Conservation (phyloP, 2,113 vertebrate species). For the Saimiri boliviensis region DNA sequence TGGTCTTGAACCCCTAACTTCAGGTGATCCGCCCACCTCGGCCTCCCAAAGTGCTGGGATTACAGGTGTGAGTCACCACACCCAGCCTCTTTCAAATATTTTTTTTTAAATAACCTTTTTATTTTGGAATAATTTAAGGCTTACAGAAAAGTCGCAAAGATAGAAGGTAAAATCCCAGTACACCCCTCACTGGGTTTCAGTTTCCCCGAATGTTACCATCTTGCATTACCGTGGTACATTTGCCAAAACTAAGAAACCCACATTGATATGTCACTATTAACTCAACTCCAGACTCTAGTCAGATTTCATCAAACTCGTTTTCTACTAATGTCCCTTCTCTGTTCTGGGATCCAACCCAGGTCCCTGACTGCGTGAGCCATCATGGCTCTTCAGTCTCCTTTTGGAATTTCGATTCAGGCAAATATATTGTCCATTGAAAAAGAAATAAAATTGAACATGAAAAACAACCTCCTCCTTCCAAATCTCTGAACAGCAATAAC, state of each 20-base stretch:
- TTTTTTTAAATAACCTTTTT: not conserved
- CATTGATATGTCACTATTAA: fast-evolving
- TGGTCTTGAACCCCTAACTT: too few relatives aligned
- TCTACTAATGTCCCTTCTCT: not conserved
- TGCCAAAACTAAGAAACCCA: not conserved
- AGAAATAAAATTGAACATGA: not conserved
- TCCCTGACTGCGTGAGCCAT: not conserved
- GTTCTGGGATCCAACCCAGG: not conserved
- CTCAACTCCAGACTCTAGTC: too few relatives aligned
- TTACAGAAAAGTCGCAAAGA: not conserved
- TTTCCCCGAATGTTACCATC: not conserved
- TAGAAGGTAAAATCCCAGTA: too few relatives aligned
- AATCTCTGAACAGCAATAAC: not conserved
- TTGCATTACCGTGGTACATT: fast-evolving
- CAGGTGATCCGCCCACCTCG: too few relatives aligned
- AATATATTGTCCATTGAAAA: not conserved
- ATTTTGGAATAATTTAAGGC: not conserved
- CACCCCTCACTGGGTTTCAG: not conserved
- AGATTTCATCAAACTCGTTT: not conserved
- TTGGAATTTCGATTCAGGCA: not conserved
- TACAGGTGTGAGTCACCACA: too few relatives aligned
- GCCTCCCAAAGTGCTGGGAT: too few relatives aligned
- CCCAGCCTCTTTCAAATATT: not conserved
- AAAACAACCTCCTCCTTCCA: not conserved
- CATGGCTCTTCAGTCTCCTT: not conserved